Evolutionary conservation across 2,113 vertebrate genomes (phyloP), one percentile per base, ranked within the genome.

Genomic region (Osmerus mordax): DNA sequence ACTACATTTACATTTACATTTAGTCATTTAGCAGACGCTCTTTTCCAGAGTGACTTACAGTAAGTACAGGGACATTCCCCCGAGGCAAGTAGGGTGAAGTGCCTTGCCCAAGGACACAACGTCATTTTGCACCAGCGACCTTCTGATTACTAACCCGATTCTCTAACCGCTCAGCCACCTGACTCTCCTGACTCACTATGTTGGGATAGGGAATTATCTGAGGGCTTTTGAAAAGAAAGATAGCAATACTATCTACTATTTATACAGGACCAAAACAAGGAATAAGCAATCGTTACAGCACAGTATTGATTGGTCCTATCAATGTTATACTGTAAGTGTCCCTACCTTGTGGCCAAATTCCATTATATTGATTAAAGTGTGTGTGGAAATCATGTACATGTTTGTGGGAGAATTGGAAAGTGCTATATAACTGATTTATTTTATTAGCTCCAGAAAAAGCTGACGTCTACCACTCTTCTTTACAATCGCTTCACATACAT

Each of bases 271-370:
- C 21, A 59, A 59, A 23, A 59, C n/a, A 59, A 28, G 23, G 75
- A 84, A 87, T 88, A 84, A 84, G 85, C 85, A 88, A 72, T 77
- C 76, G 80, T 86, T 85, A 86, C 74, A 28, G 80, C 65, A 80
- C 79, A 67, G 36, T 78, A 85, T 88, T 75, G 84, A 90, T 81
- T 74, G 36, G 72, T 76, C 16, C 62, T 81, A 85, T 82, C 73
- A 82, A 80, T 71, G 73, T 71, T 55, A 53, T 87, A 82, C 82
- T 74, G 74, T 76, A 78, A 74, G 70, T 85, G 84, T 81, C 72
- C 70, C 80, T 77, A 73, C 82, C 76, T 78, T 72, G 72, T 84
- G 79, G 84, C 77, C 77, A 85, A 87, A 85, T 86, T 84, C 76
- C 80, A 86, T 87, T 80, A n/a, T 80, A 84, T 85, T 80, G 87